Evolutionary conservation across 2,888 invertebrate genomes (phyloP).

Genomic region (Priocnemis perturbator): DNA sequence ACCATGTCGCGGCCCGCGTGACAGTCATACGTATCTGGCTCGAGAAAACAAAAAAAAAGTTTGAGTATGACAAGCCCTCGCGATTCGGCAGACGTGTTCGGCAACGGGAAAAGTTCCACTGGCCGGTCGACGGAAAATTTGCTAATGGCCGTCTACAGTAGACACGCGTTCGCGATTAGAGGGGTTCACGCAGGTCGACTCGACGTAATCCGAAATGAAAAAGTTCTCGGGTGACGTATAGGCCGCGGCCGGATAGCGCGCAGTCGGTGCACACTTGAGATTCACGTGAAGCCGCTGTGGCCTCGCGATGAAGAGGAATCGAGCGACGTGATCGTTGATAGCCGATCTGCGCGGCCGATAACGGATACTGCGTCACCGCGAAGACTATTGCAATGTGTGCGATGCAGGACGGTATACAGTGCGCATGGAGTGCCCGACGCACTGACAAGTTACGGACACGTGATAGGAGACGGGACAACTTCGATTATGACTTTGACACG

Average conservation of each 20-base stretch:
- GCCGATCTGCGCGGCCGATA: conserved; percentile 44
- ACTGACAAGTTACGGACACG: too few species aligned
- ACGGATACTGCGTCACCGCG: not conserved
- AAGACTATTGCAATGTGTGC: not conserved
- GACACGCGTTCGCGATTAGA: not conserved
- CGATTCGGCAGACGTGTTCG: too few species aligned
- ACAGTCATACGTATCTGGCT: too few species aligned
- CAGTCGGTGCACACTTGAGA: conserved; percentile 21
- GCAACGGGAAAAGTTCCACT: conserved; percentile 7
- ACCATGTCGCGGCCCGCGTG: too few species aligned
- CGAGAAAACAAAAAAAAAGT: too few species aligned
- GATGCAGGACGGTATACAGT: too few species aligned
- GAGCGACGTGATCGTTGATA: conserved; percentile 47
- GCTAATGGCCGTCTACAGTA: not conserved
- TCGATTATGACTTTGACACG: too few species aligned
- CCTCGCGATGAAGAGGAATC: conserved; percentile 11
- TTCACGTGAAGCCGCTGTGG: conserved; percentile 49
- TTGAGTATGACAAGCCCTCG: too few species aligned
- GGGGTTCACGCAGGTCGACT: conserved; percentile 4
- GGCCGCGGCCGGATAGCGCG: conserved; percentile 2
- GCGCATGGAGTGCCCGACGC: too few species aligned
- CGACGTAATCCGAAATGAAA: conserved; percentile 3
- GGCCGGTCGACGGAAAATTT: conserved; percentile 1
- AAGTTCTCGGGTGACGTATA: not conserved
- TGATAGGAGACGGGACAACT: too few species aligned